Evolutionary conservation across 2,113 vertebrate species (phyloP), one percentile per base, ranked within the genome.

Genomic region (Accipiter virgatus): DNA sequence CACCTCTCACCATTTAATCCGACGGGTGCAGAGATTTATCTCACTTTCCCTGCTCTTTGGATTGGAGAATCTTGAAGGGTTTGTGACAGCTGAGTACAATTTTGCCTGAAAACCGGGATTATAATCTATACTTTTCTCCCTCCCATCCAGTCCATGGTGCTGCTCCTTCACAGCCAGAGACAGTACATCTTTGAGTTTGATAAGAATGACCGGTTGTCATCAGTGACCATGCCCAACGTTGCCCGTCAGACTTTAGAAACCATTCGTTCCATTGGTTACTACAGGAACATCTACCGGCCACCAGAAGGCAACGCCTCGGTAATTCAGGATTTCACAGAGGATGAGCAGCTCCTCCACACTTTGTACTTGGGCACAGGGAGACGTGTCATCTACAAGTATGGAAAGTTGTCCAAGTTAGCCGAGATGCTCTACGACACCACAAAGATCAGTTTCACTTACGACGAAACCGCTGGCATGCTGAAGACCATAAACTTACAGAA

Each of bases 101-200:
- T 86, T 88, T 61, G 8, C 32, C 72, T 47, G 34, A 61, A 93
- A 86, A 67, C 8, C 11, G 26, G 21, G 27, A n/a, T 42, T 50
- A 12, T 92, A 87, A 96, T 50, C 86, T 27, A 1, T 81, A 61
- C 10, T 61, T 95, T 95, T 91, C 79, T 93, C 73, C 93, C 88
- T 91, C 93, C 95, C 53, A 53, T 96, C 80, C 94, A 99, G 99
- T 99, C 99, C 83, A 99, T 99, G 99, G 99, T 99, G 59, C 97
- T 99, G 67, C 98, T 99, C 15, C 99, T 99, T 50, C 99, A 99
- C 96, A 99, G 99, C 97, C 99, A 99, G 97, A 98, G 99, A 78
- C 99, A 99, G 91, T 99, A 99, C 81, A 99, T 99, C 98, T 99
- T 99, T 58, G 99, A 99, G 95, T 99, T 99, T 52, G 99, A 99